Evolutionary conservation across 2,888 invertebrate species (phyloP).

Genomic region (Taenaris catops): DNA sequence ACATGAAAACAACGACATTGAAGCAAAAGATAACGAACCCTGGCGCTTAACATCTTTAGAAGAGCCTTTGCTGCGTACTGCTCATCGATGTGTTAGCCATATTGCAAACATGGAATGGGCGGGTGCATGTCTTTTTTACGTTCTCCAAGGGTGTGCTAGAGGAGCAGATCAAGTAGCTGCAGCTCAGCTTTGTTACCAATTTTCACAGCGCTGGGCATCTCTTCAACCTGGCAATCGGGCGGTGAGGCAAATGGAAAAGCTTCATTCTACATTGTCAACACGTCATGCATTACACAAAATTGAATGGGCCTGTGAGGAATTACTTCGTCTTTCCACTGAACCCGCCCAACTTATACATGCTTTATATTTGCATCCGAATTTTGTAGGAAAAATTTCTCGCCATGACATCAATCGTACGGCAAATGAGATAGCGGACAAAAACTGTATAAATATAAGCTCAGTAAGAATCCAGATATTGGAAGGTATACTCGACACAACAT

Average conservation of each 20-base stretch:
- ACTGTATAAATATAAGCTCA: constrained; percentile 64
- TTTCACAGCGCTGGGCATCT: constrained; percentile 71
- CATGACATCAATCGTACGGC: constrained; percentile 66
- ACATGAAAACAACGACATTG: constrained; percentile 38
- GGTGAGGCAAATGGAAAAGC: constrained; percentile 69
- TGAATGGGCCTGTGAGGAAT: constrained; percentile 68
- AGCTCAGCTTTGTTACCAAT: constrained; percentile 70
- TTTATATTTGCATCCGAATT: constrained; percentile 63
- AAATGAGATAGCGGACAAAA: constrained; percentile 74
- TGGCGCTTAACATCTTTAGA: constrained; percentile 64
- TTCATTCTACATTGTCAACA: constrained; percentile 66
- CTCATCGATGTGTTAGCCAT: constrained; percentile 66
- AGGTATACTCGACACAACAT: constrained; percentile 55
- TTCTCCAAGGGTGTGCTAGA: constrained; percentile 68
- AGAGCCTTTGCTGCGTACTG: constrained; percentile 63
- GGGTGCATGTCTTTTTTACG: constrained; percentile 72
- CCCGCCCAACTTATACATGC: constrained; percentile 68
- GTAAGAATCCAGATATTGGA: constrained; percentile 71
- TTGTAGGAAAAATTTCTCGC: constrained; percentile 58
- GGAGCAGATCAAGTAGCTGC: constrained; percentile 76
- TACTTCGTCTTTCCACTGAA: constrained; percentile 60
- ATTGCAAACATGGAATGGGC: constrained; percentile 78
- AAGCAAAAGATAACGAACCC: constrained; percentile 50
- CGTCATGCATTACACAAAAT: constrained; percentile 69
- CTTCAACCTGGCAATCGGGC: constrained; percentile 69